Evolutionary conservation across 2,797 vertebrate genomes (phyloP).

Genomic region (Spizella passerina): DNA sequence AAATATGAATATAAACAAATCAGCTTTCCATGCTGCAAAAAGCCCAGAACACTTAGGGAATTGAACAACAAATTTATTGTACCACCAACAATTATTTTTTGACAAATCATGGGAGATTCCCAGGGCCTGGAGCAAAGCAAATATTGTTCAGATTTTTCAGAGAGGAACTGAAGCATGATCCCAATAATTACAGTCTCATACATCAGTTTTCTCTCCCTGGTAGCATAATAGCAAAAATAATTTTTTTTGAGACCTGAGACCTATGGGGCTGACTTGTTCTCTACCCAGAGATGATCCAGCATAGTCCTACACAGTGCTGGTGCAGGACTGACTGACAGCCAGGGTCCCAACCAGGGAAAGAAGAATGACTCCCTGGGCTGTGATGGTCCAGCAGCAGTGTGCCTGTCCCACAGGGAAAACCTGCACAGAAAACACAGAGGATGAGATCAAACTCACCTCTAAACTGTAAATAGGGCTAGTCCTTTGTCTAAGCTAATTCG

Average conservation of each 20-base stretch:
- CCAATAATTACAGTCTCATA: not conserved
- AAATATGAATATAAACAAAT: constrained; percentile 50
- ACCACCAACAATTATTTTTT: constrained; percentile 48
- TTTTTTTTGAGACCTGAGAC: not conserved
- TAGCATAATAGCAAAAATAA: not conserved
- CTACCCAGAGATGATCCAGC: not conserved
- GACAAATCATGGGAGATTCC: constrained; percentile 62
- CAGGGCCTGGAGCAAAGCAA: constrained; percentile 57
- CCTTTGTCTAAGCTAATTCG: not conserved
- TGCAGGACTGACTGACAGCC: not conserved
- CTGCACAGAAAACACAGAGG: not conserved
- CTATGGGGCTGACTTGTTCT: not conserved
- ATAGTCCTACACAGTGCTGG: not conserved
- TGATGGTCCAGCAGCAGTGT: fast-evolving
- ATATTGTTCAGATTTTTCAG: constrained; percentile 40
- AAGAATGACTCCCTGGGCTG: fast-evolving
- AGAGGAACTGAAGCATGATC: constrained; percentile 4
- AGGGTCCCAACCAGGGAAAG: not conserved
- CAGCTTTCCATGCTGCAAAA: constrained; percentile 3
- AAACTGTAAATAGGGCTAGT: not conserved
- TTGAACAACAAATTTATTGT: constrained; percentile 42
- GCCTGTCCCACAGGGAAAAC: not conserved
- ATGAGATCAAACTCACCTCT: not conserved
- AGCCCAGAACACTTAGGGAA: constrained; percentile 22
- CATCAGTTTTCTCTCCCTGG: constrained; percentile 2